Base-by-base conservation (phyloP, 1,140 invertebrate species). In the Drosophila guanche region DNA sequence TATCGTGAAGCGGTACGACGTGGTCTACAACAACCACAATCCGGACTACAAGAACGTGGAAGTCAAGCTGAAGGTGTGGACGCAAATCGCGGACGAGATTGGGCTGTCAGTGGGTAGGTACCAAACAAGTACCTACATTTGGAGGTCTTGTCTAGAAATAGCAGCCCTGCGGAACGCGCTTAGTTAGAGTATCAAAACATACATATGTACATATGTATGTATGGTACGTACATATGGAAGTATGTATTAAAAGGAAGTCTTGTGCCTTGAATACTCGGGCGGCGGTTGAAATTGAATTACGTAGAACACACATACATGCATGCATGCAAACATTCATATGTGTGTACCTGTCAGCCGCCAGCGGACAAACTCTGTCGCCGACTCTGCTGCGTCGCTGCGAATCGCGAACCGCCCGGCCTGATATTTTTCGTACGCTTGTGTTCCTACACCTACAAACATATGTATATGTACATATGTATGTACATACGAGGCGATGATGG, bases 41-140 rank as follows among this genome's bases (percentile, higher is more conserved):
- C 90, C 90, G n/a, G 90, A 91, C 48, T 91, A 91, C 58, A 91
- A 91, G 51, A 91, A 91, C 55, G 88, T 91, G 27, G 90, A 91
- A 68, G 84, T 89, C 47, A 91, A 91, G 72, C 69, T 90, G 73
- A 91, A 91, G 56, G 84, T 90, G 55, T 91, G 90, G 90, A 72
- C 71, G 5, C 80, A 90, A 73, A 91, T 91, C 63, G 88, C 90
- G n/a, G 88, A 91, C 43, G 90, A 91, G 69, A 90, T 91, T 79
- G 90, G 90, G 42, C 61, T 91, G 60, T 91, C 90, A 60, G 88
- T 91, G 47, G 90, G 90, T 91, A 91, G 67, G 90, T 74, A 53
- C 1, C 12, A 37, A 22, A 33, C 8, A 4, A 33, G 23, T 33
- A 60, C 16, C n/a, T 60, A 6, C n/a, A 6, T 47, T 29, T 45